Evolutionary conservation across 2,797 vertebrate genomes (phyloP).

Genomic region (Poeciliopsis turneri): DNA sequence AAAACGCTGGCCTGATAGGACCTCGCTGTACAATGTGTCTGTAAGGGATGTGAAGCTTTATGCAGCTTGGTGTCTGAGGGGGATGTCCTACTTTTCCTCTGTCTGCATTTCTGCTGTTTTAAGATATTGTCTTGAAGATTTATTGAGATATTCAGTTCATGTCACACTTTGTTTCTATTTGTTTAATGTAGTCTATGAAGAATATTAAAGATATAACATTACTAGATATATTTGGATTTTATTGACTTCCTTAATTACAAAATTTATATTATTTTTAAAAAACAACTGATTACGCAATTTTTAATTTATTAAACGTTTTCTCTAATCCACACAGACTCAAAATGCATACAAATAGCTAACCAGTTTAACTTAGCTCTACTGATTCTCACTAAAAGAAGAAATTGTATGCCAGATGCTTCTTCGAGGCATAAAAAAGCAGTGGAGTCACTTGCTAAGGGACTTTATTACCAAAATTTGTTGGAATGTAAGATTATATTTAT

Average conservation of each 20-base stretch:
- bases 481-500: background rate
- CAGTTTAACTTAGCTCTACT: background rate
- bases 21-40: conserved; percentile 67
- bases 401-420: background rate
- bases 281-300: background rate
- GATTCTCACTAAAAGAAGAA: background rate
- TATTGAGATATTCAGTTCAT: background rate
- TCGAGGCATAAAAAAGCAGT: background rate
- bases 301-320: background rate
- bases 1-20: conserved; percentile 73
- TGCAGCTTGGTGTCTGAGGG: conserved; percentile 52
- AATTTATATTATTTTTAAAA: background rate
- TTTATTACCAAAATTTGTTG: background rate
- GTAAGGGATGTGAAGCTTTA: conserved; percentile 58
- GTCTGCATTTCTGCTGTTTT: conserved; percentile 13
- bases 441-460: background rate
- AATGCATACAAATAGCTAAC: conserved; percentile 22
- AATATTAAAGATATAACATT: background rate
- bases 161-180: background rate
- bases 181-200: background rate
- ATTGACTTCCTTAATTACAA: background rate
- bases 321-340: background rate
- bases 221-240: background rate
- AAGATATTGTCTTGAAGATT: conserved; percentile 13
- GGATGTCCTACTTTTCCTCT: conserved; percentile 30